Evolutionary conservation across 2,113 vertebrate species (phyloP), one percentile per base, ranked within the genome.

Genomic region (Crypturellus undulatus): DNA sequence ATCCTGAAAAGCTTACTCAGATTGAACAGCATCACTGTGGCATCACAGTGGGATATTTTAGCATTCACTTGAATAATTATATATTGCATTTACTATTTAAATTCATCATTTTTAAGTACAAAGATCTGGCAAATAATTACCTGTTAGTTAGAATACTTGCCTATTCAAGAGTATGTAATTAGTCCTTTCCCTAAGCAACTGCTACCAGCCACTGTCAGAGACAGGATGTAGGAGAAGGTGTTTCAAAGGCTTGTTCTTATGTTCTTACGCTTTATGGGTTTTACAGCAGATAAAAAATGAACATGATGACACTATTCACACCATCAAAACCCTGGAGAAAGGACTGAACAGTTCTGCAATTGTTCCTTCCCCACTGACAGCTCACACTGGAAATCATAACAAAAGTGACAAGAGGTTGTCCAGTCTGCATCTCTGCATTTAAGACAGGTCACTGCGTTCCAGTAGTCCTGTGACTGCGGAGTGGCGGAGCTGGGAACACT

Each of bases 171-270:
- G 25, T 16, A 30, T 0, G 0, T 75, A 90, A 93, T 95, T 92
- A 88, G 49, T 52, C 47, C 65, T 60, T 96, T 93, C 64, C 52
- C 56, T 84, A 92, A 86, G 77, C 77, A 80, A 89, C 45, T 78
- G 68, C 88, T 86, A 95, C 51, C n/a, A 78, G 85, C 59, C 65
- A 59, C 79, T 86, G 64, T 71, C 86, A 95, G 36, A 76, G 28
- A n/a, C 8, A 21, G 22, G 11, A 4, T n/a, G 42, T 9, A 89
- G 63, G 16, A 73, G 49, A 87, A 85, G 45, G 38, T 71, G 28
- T 91, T 95, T 93, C 92, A 93, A 84, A 96, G 70, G 34, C 21
- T 89, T 75, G 3, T 63, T 84, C 79, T 79, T 78, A 51, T 22
- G 3, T 63, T 84, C 79, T 81, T 78, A 45, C 19, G 51, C 65